Percentiles rank a stretch among this genome's conserved stretches.
phyloP scores from a whole-genome alignment of 2,113 vertebrate genomes.

The Penelope pileata region DNA sequence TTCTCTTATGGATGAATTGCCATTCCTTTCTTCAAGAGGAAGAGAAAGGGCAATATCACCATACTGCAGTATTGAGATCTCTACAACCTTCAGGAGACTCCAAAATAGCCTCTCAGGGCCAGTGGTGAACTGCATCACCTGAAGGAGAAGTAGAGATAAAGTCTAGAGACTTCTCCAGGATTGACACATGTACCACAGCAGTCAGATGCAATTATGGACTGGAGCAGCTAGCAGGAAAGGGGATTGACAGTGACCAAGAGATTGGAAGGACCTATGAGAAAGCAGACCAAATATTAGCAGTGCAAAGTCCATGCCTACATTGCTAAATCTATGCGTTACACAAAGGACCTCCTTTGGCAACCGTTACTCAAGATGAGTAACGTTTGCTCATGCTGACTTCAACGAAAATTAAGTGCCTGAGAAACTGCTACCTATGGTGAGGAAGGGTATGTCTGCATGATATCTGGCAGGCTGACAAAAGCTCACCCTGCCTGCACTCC shows the following conservation, averaged over 20 bases:
- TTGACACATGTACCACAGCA: slow-evolving; percentile 19
- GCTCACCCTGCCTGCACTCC: slow-evolving; percentile 22
- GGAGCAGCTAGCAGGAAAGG: neutral
- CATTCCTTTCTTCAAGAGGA: slow-evolving; percentile 37
- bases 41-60: slow-evolving; percentile 17
- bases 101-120: slow-evolving; percentile 36
- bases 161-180: slow-evolving; percentile 11
- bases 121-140: slow-evolving; percentile 17
- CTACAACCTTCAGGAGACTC: slow-evolving; percentile 6
- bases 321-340: slow-evolving; percentile 40
- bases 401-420: slow-evolving; percentile 57
- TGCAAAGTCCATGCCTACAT: slow-evolving; percentile 29
- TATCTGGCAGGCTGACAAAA: slow-evolving; percentile 30
- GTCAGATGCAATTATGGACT: slow-evolving; percentile 36
- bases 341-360: slow-evolving; percentile 58
- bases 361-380: slow-evolving; percentile 49
- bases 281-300: slow-evolving; percentile 44
- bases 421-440: slow-evolving; percentile 46
- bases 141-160: neutral
- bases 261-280: slow-evolving; percentile 34
- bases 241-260: slow-evolving; percentile 32
- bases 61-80: slow-evolving; percentile 24
- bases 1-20: neutral
- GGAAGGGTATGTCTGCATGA: slow-evolving; percentile 46
- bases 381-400: slow-evolving; percentile 53